Base-by-base conservation (phyloP, 2,113 vertebrate species). In the Sialia sialis region DNA sequence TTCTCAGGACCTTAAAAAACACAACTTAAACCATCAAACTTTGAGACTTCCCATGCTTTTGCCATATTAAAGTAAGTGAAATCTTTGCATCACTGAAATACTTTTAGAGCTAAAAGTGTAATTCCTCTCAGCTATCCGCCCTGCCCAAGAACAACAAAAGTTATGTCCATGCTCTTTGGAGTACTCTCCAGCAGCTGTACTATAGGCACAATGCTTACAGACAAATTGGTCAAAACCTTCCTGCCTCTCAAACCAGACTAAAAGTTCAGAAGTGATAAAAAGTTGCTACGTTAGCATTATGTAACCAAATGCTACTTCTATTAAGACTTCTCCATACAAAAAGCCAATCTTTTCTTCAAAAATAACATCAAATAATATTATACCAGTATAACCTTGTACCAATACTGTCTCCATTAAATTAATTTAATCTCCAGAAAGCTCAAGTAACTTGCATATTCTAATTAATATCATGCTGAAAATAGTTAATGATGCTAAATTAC, bases 401-500 rank as follows among this genome's bases (percentile, higher is more conserved):
- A 72, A 63, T 68, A 75, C 52, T 39, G 20, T 22, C 36, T 79
- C 75, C 54, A 56, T 70, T 70, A 63, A 90, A 91, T 20, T 13
- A 93, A 93, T 84, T 92, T 70, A n/a, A 88, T 86, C 76, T 84
- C 63, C 30, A 89, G 64, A 91, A 84, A 59, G 55, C 39, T 83
- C 55, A 80, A 55, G 36, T 70, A 93, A 94, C 86, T 84, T 87
- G 63, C 55, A 92, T 55, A 77, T 92, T 88, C 72, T 88, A 94
- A 96, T 95, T 91, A 96, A 84, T 93, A 96, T 10, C 73, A 26
- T n/a, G 62, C 91, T 90, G 64, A 97, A 97, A 94, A 96, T 90
- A 97, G 89, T 84, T 97, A 92, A 96, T 92, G 89, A 95, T 49
- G 43, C 32, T 90, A 94, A 94, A 96, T 93, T 96, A 83, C 10